These are phyloP conservation scores for Hylia prasina DNA, from an alignment of 2,113 vertebrate species.

Conservation along the genomic window DNA sequence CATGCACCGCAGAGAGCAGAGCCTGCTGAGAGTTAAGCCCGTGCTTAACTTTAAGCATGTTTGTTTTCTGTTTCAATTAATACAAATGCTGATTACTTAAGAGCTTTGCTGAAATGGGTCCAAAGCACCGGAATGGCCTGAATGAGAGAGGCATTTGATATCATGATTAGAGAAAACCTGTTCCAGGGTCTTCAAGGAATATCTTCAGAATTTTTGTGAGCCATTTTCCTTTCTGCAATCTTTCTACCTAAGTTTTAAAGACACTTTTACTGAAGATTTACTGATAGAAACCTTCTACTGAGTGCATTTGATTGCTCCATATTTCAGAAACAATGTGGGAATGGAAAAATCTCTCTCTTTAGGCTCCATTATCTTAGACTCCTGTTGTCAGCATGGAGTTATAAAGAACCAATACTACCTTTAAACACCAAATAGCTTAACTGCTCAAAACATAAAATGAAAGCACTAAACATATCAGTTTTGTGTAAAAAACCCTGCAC, in stretches of 20 bases:
- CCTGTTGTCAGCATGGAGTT: conserved; percentile 8
- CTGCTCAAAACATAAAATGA: conserved; percentile 52
- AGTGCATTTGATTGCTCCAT: conserved; percentile 52
- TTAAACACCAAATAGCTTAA: conserved; percentile 43
- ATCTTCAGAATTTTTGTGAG: neutral
- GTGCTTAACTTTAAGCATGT: neutral
- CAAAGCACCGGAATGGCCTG: neutral
- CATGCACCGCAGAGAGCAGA: neutral
- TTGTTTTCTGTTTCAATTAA: conserved; percentile 6
- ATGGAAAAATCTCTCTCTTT: conserved; percentile 49
- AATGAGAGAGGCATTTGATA: neutral
- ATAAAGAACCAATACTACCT: conserved; percentile 26
- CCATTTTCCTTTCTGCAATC: neutral
- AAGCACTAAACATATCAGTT: conserved; percentile 49
- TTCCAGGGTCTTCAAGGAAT: neutral
- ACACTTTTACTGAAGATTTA: conserved; percentile 44
- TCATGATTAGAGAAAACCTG: neutral
- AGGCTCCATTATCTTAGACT: conserved; percentile 44
- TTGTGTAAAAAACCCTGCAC: conserved; percentile 7
- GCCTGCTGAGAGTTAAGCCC: neutral
- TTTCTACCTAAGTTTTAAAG: conserved; percentile 23
- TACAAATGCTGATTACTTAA: neutral
- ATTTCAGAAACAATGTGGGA: conserved; percentile 50
- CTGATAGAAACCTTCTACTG: conserved; percentile 15
- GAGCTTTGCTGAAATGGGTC: neutral